A percentile compares a stretch with the other conserved stretches of the same genome.
Evolutionary conservation across 2,113 vertebrate species (phyloP).

Genomic region (Chionomys nivalis): DNA sequence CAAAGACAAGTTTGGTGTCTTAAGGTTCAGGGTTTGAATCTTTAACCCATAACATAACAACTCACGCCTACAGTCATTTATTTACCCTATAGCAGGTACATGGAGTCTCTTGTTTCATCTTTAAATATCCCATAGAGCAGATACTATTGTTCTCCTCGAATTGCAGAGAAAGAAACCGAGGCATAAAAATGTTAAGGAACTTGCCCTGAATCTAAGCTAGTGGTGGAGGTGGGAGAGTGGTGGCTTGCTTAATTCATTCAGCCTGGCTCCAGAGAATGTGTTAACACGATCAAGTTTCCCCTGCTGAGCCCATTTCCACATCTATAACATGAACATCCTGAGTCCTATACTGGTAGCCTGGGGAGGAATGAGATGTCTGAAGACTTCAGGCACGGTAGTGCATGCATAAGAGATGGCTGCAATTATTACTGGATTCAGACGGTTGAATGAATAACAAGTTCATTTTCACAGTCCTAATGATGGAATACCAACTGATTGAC

Average conservation of each 20-base stretch:
- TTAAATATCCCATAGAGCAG: background rate
- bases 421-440: constrained; percentile 3
- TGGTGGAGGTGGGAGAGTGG: background rate
- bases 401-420: background rate
- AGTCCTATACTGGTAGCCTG: background rate
- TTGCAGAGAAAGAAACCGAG: constrained; percentile 39
- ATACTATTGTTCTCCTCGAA: background rate
- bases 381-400: background rate
- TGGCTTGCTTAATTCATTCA: constrained; percentile 22
- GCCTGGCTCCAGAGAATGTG: constrained; percentile 13
- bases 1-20: background rate
- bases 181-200: constrained; percentile 24
- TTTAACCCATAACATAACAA: constrained; percentile 21
- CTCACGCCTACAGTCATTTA: background rate
- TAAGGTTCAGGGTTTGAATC: background rate
- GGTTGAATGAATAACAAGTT: constrained; percentile 18
- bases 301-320: background rate
- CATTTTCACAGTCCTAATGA: constrained; percentile 16
- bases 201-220: constrained; percentile 23
- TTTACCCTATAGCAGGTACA: background rate
- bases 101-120: background rate
- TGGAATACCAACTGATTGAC: background rate
- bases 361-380: background rate
- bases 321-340: constrained; percentile 7
- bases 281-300: constrained; percentile 23